A percentile compares a stretch with the other conserved stretches of the same genome.
Evolutionary conservation across 2,888 invertebrate genomes (phyloP).

Genomic region (Drosophila diplacantha): DNA sequence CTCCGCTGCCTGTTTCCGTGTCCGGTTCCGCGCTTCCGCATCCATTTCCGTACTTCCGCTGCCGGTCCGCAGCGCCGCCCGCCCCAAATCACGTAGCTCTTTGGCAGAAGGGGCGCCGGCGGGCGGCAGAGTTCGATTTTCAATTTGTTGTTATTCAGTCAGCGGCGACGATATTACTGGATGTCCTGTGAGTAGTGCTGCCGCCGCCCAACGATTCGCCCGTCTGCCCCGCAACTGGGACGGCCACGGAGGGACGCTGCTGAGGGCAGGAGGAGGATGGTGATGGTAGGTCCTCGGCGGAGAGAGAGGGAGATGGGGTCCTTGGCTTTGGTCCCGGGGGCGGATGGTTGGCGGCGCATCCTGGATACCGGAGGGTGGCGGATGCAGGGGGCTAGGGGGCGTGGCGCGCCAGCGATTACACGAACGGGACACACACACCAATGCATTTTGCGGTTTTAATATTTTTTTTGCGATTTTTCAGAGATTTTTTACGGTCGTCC

Average conservation of each 20-base stretch:
- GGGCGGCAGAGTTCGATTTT: constrained; percentile 21
- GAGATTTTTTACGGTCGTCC: constrained; percentile 55
- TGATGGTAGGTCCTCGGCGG: constrained; percentile 31
- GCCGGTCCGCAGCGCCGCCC: neutral
- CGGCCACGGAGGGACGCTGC: constrained; percentile 6
- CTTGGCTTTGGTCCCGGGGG: neutral
- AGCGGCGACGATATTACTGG: constrained; percentile 9
- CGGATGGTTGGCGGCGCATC: constrained; percentile 1
- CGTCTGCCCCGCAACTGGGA: constrained; percentile 21
- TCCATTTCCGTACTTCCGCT: constrained; percentile 16
- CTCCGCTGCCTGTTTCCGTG: constrained; percentile 10
- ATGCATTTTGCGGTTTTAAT: constrained; percentile 67
- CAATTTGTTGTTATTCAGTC: constrained; percentile 12
- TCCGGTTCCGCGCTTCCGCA: constrained; percentile 4
- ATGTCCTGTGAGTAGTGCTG: constrained; percentile 19
- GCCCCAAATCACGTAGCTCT: constrained; percentile 10
- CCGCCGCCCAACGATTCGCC: constrained; percentile 13
- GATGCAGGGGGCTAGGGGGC: constrained; percentile 17
- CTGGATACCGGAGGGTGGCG: constrained; percentile 5
- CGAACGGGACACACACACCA: constrained; percentile 75
- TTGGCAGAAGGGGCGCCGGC: constrained; percentile 13
- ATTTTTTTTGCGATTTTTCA: constrained; percentile 61
- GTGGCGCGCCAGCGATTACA: constrained; percentile 68
- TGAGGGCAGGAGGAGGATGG: constrained; percentile 4
- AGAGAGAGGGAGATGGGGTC: neutral